Evolutionary conservation across 2,113 vertebrate genomes (phyloP).

Genomic region (Amphiprion ocellaris): DNA sequence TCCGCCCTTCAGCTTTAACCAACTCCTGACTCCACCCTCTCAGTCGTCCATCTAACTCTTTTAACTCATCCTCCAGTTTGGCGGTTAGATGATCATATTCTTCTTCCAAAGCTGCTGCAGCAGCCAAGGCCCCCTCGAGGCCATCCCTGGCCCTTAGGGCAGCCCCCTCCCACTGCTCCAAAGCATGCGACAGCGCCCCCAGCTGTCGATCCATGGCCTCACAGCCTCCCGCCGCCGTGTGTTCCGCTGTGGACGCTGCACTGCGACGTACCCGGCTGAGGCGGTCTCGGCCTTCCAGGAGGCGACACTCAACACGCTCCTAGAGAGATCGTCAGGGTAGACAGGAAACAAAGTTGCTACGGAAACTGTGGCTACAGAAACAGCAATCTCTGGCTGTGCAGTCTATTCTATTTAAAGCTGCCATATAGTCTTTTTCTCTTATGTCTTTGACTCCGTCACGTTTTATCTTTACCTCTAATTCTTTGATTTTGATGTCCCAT

Average conservation of each 20-base stretch:
- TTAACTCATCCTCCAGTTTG: slow-evolving; percentile 88
- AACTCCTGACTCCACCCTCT: slow-evolving; percentile 86
- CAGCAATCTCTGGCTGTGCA: slow-evolving; percentile 38
- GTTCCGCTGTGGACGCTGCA: slow-evolving; percentile 85
- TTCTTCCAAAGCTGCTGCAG: slow-evolving; percentile 88
- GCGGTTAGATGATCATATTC: slow-evolving; percentile 86
- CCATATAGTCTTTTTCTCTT: slow-evolving; percentile 9
- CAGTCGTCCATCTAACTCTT: slow-evolving; percentile 83
- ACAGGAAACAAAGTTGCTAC: slow-evolving; percentile 86
- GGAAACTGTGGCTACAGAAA: slow-evolving; percentile 85
- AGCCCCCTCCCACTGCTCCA: slow-evolving; percentile 94
- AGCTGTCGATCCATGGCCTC: slow-evolving; percentile 91
- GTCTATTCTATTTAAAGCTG: slow-evolving; percentile 73
- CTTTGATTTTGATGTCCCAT: slow-evolving; percentile 31
- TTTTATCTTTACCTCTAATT: slow-evolving; percentile 2
- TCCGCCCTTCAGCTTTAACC: slow-evolving; percentile 85
- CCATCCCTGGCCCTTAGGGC: slow-evolving; percentile 83
- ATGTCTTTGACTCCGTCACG: slow-evolving; percentile 12
- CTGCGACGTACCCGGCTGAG: slow-evolving; percentile 89
- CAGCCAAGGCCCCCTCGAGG: slow-evolving; percentile 87
- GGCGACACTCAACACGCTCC: slow-evolving; percentile 94
- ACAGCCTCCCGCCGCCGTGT: slow-evolving; percentile 88
- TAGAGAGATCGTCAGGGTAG: slow-evolving; percentile 70
- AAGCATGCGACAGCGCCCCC: slow-evolving; percentile 90
- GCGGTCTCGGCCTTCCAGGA: slow-evolving; percentile 88